phyloP scores from a whole-genome alignment of 2,888 invertebrate species.

The Torymus texanus region DNA sequence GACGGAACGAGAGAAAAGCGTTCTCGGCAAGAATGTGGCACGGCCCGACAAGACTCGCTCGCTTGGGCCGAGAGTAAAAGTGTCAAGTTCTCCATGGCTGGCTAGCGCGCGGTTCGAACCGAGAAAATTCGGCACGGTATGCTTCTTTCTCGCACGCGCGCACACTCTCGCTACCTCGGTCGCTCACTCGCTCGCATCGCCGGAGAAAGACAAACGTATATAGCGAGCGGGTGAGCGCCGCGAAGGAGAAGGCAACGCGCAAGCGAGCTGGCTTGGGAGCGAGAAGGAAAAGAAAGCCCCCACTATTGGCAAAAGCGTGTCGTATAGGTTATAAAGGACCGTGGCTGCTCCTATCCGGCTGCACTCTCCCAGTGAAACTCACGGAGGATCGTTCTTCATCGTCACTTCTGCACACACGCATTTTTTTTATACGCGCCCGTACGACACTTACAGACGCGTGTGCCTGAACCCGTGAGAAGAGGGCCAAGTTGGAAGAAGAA shows the following conservation, averaged over 20 bases:
- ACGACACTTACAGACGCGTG: too few relatives aligned
- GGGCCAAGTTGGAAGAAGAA: not conserved
- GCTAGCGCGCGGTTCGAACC: not conserved
- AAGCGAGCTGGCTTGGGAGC: slow-evolving; percentile 3
- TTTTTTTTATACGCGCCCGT: too few relatives aligned
- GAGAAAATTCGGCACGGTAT: slow-evolving; percentile 37
- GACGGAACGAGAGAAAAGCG: not conserved
- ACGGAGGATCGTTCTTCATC: slow-evolving; percentile 53
- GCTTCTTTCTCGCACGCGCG: not conserved
- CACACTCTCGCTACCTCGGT: too few relatives aligned
- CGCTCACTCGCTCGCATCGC: not conserved
- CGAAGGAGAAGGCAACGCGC: not conserved
- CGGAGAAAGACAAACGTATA: slow-evolving; percentile 5
- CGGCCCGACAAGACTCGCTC: not conserved
- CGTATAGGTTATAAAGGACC: slow-evolving; percentile 75
- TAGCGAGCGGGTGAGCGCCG: slow-evolving; percentile 3
- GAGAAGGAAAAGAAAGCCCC: slow-evolving; percentile 63
- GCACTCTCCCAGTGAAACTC: slow-evolving; percentile 75
- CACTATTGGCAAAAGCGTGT: slow-evolving; percentile 68
- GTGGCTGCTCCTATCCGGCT: slow-evolving; percentile 70
- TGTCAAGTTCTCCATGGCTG: slow-evolving; percentile 28
- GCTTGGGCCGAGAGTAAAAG: slow-evolving; percentile 10
- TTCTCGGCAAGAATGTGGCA: slow-evolving; percentile 12
- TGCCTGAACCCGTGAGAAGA: not conserved
- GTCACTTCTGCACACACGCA: slow-evolving; percentile 28